Evolutionary conservation across 2,888 invertebrate genomes (phyloP), one percentile per base, ranked within the genome.

Genomic region (Yponomeuta cagnagella): DNA sequence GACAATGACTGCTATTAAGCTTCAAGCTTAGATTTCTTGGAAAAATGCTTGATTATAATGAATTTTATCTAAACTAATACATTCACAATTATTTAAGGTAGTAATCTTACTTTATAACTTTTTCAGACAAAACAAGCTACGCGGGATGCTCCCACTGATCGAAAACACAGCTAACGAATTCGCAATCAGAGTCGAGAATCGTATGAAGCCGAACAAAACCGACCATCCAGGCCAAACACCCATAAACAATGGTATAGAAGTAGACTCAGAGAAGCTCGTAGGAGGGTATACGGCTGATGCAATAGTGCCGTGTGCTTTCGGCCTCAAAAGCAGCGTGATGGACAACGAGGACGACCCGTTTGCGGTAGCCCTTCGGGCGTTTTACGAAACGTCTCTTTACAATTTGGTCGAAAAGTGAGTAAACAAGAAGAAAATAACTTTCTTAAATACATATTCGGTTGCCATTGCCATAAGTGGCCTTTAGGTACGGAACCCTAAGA

Each of bases 251-350:
- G 70, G 70, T 68, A 72, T 43, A 76, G 80, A 70, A 71, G 84
- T 90, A 0, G 80, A 88, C 69, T 87, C 88, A 0, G 90, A 89
- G 77, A 84, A 85, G 72, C 75, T 90, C 0, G 84, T 91, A 0
- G 92, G 92, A 2, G 91, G 92, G 0, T 92, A 89, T 70, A 92
- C 92, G 0, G 91, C 92, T 0, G 92, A 92, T 73, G 92, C 92
- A 0, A 92, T 92, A 71, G 92, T 92, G 10, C 91, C 92, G 0
- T 92, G 92, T 73, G 92, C 92, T 0, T 92, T 92, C 73, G 92
- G 92, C 0, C 74, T 92, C 63, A 89, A 87, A 75, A 91, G 92
- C 70, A 80, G 78, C 8, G 91, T 91, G 0, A 91, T 92, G 91
- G 87, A 90, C 15, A 83, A 90, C 23, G 81, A 86, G 0, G 77